Evolutionary conservation across 2,888 invertebrate genomes (phyloP).

Genomic region (Elmis aenea): DNA sequence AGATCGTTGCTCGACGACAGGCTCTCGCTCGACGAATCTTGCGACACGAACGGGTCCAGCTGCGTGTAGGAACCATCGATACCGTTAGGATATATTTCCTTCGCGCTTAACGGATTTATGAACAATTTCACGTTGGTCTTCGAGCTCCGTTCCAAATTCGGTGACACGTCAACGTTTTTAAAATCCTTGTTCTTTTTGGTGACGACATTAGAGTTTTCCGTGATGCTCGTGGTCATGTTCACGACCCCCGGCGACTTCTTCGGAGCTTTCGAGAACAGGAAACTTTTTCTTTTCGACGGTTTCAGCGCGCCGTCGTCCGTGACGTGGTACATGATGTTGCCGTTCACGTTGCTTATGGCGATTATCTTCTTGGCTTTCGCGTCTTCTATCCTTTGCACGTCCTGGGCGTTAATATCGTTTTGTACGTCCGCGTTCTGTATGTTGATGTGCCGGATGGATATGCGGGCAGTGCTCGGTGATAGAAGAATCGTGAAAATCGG

Average conservation of each 20-base stretch:
- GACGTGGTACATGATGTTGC: conserved; percentile 66
- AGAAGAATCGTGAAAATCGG: conserved; percentile 71
- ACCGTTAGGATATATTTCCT: conserved; percentile 45
- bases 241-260: conserved; percentile 35
- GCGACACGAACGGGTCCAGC: conserved; percentile 31
- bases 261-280: conserved; percentile 40
- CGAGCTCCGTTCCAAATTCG: conserved; percentile 20
- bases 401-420: conserved; percentile 34
- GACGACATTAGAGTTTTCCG: conserved; percentile 40
- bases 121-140: conserved; percentile 44
- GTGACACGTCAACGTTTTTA: conserved; percentile 32
- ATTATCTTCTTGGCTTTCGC: conserved; percentile 58
- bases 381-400: conserved; percentile 36
- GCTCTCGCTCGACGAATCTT: conserved; percentile 41
- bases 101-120: conserved; percentile 44
- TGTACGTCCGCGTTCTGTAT: conserved; percentile 51
- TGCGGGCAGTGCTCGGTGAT: conserved; percentile 73
- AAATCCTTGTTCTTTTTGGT: conserved; percentile 45
- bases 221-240: conserved; percentile 43
- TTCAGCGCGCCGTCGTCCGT: conserved; percentile 44
- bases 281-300: conserved; percentile 43
- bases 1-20: conserved; percentile 37
- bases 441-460: conserved; percentile 71
- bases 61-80: conserved; percentile 43
- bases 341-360: conserved; percentile 77